Conservation (phyloP, 2,113 vertebrate genomes). For the Larimichthys polyactis region DNA sequence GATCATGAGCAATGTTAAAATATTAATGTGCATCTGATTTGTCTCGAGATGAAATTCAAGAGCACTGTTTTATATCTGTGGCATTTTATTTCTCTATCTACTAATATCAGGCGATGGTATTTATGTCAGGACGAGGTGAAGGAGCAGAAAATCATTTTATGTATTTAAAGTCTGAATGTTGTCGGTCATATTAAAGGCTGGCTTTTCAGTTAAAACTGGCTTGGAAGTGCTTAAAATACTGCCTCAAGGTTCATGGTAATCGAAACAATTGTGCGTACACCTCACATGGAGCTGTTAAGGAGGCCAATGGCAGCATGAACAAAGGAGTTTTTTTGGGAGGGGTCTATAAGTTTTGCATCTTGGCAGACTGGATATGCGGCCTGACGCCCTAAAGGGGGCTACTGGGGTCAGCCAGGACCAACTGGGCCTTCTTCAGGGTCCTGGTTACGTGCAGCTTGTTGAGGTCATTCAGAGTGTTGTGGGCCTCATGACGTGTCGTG, state of each 20-base stretch:
- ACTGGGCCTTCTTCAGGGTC: too few relatives aligned
- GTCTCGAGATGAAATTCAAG: background rate
- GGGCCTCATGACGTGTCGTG: background rate
- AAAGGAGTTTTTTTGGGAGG: too few relatives aligned
- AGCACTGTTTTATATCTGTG: conserved; percentile 7
- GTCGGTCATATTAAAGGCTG: conserved; percentile 17
- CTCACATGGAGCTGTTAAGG: too few relatives aligned
- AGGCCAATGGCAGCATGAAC: too few relatives aligned
- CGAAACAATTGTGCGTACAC: too few relatives aligned
- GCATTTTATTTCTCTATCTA: conserved; percentile 16
- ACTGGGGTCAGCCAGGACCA: too few relatives aligned
- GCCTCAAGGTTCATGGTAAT: too few relatives aligned
- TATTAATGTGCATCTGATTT: background rate
- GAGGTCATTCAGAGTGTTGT: too few relatives aligned
- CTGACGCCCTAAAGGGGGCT: too few relatives aligned
- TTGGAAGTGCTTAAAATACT: background rate
- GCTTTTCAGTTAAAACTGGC: conserved; percentile 9
- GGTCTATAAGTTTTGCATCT: too few relatives aligned
- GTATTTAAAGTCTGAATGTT: conserved; percentile 27
- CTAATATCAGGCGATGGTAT: conserved; percentile 11
- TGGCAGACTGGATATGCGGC: too few relatives aligned
- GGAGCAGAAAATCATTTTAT: conserved; percentile 12
- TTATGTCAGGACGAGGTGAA: conserved; percentile 4
- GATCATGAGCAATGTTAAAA: conserved; percentile 4
- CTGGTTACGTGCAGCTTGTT: too few relatives aligned